Base-by-base conservation (phyloP, 2,888 invertebrate genomes). In the Stenchaetothrips biformis region DNA sequence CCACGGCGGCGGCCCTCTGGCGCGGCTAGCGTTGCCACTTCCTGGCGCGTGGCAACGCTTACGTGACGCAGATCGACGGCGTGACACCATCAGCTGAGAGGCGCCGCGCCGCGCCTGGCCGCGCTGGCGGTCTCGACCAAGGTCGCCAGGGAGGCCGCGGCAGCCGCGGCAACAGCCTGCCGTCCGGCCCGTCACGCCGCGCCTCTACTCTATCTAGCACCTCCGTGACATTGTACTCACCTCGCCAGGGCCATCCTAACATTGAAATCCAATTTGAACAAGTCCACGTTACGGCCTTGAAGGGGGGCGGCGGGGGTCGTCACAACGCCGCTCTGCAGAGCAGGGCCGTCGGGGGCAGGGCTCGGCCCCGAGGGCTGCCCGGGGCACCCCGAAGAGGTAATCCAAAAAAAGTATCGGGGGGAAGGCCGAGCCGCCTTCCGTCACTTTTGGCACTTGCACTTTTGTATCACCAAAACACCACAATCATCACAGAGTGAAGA, bases 211-310 rank as follows among this genome's bases (percentile, higher is more conserved):
- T 21, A 67, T n/a, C 2, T 21, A 67, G 67, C n/a, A 21, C 9
- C n/a, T 67, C 13, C 21, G n/a, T 67, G 21, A 21, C 21, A 21
- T 21, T 21, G n/a, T 74, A 74, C 67, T 74, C 67, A 74, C 67
- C 67, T 74, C 67, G 67, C 67, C 67, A 74, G 67, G 67, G 67
- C 67, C 67, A 74, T 74, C 67, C 67, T 74, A 74, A 74, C 67
- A 74, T 74, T 74, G 67, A 74, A 74, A 74, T 74, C 67, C 67
- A 74, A 74, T 74, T 74, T 74, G 67, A 74, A 74, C 67, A 74
- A 74, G 21, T 74, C 67, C 67, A 74, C 67, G 67, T 74, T 25
- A 21, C 9, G 11, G 67, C 67, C 21, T 74, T 74, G 21, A 21
- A 21, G 7, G 67, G 67, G 25, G 67, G 25, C 67, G 25, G 67